Conservation (phyloP, 1,140 invertebrate species). For the Nymphalis io region DNA sequence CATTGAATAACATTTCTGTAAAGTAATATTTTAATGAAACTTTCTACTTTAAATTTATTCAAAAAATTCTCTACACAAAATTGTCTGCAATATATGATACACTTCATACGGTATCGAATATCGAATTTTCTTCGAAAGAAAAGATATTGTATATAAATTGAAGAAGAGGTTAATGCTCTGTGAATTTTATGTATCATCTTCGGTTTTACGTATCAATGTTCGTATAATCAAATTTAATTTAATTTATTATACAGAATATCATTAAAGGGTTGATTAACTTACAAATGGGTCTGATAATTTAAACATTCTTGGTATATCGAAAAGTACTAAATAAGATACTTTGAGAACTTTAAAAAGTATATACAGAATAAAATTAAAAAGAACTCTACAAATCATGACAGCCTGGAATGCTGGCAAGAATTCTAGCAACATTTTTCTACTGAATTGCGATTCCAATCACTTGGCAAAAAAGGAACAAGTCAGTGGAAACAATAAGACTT, state of each 20-base stretch:
- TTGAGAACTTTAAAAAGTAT: too few relatives aligned
- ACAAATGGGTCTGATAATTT: too few relatives aligned
- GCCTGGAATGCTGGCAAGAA: too few relatives aligned
- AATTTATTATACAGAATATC: background rate
- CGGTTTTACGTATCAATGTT: background rate
- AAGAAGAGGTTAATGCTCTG: background rate
- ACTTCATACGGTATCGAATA: conserved; percentile 3
- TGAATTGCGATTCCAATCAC: too few relatives aligned
- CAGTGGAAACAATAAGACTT: too few relatives aligned
- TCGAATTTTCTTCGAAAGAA: background rate
- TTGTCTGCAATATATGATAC: background rate
- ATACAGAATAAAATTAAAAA: too few relatives aligned
- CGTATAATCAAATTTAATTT: background rate
- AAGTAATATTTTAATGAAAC: background rate
- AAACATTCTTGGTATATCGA: too few relatives aligned
- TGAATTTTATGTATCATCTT: background rate
- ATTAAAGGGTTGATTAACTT: background rate
- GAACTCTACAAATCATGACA: too few relatives aligned
- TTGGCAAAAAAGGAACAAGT: too few relatives aligned
- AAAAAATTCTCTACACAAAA: background rate
- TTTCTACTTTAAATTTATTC: background rate
- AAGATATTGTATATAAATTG: conserved; percentile 2
- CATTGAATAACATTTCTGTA: too few relatives aligned
- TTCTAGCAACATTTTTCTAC: too few relatives aligned
- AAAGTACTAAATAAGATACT: too few relatives aligned